Evolutionary conservation across 2,888 invertebrate species (phyloP), one percentile per base, ranked within the genome.

Genomic region (Leptopilina syphax): DNA sequence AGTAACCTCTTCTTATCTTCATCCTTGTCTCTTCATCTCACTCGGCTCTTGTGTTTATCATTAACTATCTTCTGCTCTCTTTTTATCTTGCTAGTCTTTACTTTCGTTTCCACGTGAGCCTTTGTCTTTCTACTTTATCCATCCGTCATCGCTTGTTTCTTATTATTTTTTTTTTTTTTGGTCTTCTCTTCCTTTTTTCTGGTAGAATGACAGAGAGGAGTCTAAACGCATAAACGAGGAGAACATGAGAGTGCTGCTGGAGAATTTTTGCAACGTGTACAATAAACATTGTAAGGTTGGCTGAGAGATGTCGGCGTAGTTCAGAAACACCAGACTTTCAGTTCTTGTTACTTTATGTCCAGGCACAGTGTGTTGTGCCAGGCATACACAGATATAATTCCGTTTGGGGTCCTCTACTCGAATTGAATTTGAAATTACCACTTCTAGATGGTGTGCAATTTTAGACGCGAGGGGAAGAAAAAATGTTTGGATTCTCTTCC

Each of bases 51-150:
- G n/a, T 47, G 60, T 67, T 79, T 77, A 73, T 79, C 66, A 79
- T 81, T 81, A 79, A 81, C 68, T 70, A 70, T 81, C 79, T 57
- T 67, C 18, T 47, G 24, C 68, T 70, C 68, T 50, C 68, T 63
- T 44, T 77, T 44, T 44, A 44, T 44, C 65, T 77, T 47, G 44
- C 65, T 77, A 24, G 44, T 27, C n/a, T 67, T 18, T 41, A 47
- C 34, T 50, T 34, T 68, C 78, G 41, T 79, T 78, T 77, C 73
- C 54, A 54, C 50, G 54, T 77, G 66, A 80, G 68, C 68, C 79
- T 77, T 81, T 81, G 79, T 79, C 82, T 81, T 77, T 66, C 66
- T 50, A 78, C 57, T 27, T 67, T 34, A 27, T 70, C 50, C 68
- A 70, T 70, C 68, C 50, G 50, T 70, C 68, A 54, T 70, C 68